Conservation (phyloP, 1,140 invertebrate species). For the Hylyphantes graminicola region DNA sequence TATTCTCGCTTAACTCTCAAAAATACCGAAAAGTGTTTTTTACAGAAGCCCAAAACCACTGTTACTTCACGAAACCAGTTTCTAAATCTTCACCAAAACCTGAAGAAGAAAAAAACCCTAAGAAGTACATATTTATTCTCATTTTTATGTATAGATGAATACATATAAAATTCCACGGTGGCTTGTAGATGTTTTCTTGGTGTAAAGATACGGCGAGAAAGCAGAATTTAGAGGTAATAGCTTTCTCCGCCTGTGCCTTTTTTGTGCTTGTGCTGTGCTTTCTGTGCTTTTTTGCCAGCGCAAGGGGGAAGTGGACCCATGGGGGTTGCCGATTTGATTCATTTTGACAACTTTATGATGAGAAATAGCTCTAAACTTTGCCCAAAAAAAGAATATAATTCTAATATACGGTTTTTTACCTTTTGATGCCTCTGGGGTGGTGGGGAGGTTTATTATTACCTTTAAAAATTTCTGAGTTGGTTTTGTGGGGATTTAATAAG, state of each 20-base stretch:
- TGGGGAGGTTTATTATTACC: no score
- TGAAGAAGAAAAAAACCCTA: constrained; percentile 1
- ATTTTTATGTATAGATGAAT: not conserved
- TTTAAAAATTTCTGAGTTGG: no score
- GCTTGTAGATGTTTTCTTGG: constrained; percentile 2
- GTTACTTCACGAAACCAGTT: no score
- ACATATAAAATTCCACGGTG: not conserved
- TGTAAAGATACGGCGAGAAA: not conserved
- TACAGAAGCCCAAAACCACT: no score
- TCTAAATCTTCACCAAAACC: not conserved
- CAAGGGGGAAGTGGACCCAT: constrained; percentile 1
- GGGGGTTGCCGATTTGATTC: constrained; percentile 31
- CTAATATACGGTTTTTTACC: constrained; percentile 28
- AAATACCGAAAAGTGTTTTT: no score
- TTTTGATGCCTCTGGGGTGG: not conserved
- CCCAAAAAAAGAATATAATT: constrained; percentile 35
- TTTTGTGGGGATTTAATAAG: no score
- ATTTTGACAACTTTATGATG: constrained; percentile 43
- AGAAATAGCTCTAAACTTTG: constrained; percentile 49
- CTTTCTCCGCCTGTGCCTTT: not conserved
- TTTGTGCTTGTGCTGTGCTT: constrained; percentile 2
- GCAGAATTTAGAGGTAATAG: not conserved
- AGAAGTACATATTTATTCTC: constrained; percentile 24
- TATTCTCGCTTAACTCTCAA: no score
- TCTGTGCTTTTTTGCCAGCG: not conserved